Conservation (phyloP, 2,888 invertebrate species). For the Apotomis capreana region DNA sequence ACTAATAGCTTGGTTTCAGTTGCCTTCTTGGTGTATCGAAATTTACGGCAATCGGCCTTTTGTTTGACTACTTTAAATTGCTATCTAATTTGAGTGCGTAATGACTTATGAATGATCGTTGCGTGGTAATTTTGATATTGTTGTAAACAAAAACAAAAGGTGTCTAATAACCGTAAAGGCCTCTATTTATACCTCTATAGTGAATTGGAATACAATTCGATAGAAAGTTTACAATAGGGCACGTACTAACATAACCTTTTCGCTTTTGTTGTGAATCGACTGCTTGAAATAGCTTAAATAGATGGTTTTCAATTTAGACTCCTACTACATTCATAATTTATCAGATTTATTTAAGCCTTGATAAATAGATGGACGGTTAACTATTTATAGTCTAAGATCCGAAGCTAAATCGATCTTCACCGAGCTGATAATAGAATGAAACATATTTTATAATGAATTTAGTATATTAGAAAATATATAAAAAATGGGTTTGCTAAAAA, state of each 20-base stretch:
- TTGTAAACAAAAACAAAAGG: conserved; percentile 14
- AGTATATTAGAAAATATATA: too few species aligned
- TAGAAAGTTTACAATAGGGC: conserved; percentile 72
- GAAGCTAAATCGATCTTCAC: too few species aligned
- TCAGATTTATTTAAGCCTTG: too few species aligned
- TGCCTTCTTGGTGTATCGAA: too few species aligned
- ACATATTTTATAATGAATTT: too few species aligned
- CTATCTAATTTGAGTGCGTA: conserved; percentile 1
- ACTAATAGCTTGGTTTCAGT: too few species aligned
- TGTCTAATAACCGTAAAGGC: conserved; percentile 3
- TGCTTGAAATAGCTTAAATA: conserved; percentile 35
- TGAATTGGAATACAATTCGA: conserved; percentile 58
- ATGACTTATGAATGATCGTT: background rate
- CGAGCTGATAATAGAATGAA: too few species aligned
- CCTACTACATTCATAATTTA: too few species aligned
- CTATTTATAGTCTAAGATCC: too few species aligned
- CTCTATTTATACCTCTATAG: conserved; percentile 56
- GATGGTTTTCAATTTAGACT: conserved; percentile 34
- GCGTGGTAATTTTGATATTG: background rate
- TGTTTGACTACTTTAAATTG: background rate
- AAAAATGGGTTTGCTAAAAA: too few species aligned
- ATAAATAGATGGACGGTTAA: too few species aligned
- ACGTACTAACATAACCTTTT: conserved; percentile 69
- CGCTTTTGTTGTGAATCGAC: conserved; percentile 66
- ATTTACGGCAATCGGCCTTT: background rate